Percentiles rank a stretch among this genome's conserved stretches.
These are phyloP conservation scores for Melanocharis versteri DNA, from an alignment of 2,113 vertebrate species.

Conservation along the genomic window DNA sequence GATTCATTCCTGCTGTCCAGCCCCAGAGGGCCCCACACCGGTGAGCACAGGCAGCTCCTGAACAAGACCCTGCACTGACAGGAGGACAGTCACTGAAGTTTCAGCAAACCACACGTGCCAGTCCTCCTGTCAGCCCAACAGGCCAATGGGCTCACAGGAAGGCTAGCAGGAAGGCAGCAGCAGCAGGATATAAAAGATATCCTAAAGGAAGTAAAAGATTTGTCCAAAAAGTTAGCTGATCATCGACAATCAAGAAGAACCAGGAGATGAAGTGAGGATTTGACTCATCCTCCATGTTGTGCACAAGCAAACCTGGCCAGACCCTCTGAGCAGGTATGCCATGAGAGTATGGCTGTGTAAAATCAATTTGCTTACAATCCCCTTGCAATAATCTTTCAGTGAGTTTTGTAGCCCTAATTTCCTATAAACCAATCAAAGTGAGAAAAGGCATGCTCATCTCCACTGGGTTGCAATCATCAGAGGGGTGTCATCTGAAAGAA, in stretches of 20 bases:
- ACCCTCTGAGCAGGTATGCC: neutral
- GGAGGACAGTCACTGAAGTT: neutral
- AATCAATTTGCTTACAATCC: neutral
- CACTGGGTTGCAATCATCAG: neutral
- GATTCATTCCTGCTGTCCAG: neutral
- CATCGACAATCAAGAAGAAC: neutral
- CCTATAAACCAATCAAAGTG: neutral
- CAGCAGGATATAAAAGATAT: neutral
- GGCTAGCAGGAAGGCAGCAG: neutral
- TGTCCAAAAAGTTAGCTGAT: neutral
- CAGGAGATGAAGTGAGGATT: neutral
- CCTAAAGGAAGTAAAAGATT: neutral
- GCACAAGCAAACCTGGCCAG: neutral
- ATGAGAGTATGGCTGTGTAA: neutral
- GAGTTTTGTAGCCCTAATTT: neutral
- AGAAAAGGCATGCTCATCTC: neutral
- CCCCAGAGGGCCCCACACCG: fast-evolving
- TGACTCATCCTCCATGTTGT: neutral
- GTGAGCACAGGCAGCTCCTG: neutral
- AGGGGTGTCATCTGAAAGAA: neutral
- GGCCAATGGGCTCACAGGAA: neutral
- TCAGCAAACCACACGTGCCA: neutral
- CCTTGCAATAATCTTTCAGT: neutral
- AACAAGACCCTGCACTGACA: neutral
- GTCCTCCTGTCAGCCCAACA: neutral